Conservation (phyloP, 2,797 vertebrate species). For the Gallinago stenura region DNA sequence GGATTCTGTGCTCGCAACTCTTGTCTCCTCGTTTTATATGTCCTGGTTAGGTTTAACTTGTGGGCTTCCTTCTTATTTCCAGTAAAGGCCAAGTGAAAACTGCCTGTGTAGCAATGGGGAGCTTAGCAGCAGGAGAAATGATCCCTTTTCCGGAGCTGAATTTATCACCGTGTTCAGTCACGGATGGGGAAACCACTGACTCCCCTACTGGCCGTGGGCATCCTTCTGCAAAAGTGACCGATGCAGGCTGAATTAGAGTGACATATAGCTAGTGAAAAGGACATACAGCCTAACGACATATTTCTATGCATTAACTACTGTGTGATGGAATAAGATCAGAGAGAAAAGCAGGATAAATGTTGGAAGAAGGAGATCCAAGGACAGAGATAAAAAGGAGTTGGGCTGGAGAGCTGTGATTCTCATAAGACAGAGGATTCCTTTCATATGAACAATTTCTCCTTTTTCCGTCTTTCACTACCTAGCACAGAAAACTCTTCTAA, state of each 20-base stretch:
- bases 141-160: not conserved
- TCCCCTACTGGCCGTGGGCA: not conserved
- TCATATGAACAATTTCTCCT: not conserved
- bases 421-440: not conserved
- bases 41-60: not conserved
- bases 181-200: not conserved
- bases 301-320: not conserved
- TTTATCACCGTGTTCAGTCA: not conserved
- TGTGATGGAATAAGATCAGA: not conserved
- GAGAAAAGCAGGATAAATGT: not conserved
- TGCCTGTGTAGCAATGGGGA: not conserved
- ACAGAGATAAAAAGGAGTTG: not conserved
- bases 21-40: not conserved
- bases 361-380: not conserved
- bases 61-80: not conserved
- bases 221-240: not conserved
- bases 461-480: not conserved
- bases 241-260: not conserved
- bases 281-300: not conserved
- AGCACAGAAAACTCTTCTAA: not conserved
- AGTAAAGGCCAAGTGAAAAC: not conserved
- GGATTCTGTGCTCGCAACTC: not conserved
- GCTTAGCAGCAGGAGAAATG: not conserved
- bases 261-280: not conserved
- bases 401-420: not conserved